These are phyloP conservation scores for Tenthredo amoena DNA, from an alignment of 2,888 invertebrate genomes.

Conservation along the genomic window DNA sequence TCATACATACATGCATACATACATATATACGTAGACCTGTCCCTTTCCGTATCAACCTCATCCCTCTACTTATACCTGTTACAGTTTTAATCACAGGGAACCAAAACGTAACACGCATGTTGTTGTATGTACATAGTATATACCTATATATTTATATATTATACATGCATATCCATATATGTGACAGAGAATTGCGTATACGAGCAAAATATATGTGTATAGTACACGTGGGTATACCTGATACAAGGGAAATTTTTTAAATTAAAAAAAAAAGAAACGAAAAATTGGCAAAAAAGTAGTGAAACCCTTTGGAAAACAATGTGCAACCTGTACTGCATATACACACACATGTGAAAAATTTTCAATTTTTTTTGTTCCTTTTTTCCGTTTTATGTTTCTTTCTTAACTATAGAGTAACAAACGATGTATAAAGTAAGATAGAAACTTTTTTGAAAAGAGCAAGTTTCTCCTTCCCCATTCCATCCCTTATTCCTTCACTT, in stretches of 20 bases:
- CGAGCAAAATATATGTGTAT: neutral
- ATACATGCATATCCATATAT: neutral
- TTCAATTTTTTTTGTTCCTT: slow-evolving; percentile 1
- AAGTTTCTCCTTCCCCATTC: neutral
- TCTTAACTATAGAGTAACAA: too few relatives aligned
- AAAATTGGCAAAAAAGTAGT: too few relatives aligned
- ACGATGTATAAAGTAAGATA: neutral
- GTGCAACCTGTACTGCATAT: too few relatives aligned
- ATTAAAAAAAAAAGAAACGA: too few relatives aligned
- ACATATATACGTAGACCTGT: neutral
- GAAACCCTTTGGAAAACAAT: too few relatives aligned
- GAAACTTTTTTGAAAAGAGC: neutral
- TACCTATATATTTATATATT: too few relatives aligned
- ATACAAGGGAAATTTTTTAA: too few relatives aligned
- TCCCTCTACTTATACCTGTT: neutral
- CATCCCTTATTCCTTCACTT: neutral
- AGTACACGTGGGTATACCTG: neutral
- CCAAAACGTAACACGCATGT: neutral
- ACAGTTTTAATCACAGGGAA: neutral
- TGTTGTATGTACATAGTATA: neutral
- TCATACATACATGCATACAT: neutral
- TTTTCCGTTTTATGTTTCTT: neutral
- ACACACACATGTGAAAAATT: too few relatives aligned
- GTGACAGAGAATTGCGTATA: neutral
- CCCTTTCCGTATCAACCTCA: neutral